Evolutionary conservation across 2,888 invertebrate genomes (phyloP), one percentile per base, ranked within the genome.

Genomic region (Lasioglossum lativentre): DNA sequence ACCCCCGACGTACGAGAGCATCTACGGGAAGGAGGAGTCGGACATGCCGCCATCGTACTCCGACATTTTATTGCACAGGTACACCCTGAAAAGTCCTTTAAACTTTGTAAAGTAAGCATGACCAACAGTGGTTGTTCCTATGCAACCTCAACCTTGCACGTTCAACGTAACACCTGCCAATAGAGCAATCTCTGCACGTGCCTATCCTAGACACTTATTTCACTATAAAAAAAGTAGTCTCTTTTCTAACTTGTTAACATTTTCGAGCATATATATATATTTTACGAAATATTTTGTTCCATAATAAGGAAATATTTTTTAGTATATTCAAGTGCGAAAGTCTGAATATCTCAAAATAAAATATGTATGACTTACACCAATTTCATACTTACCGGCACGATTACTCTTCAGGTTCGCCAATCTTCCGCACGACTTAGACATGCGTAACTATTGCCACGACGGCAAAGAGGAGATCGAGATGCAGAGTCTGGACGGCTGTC

Each of bases 1-100:
- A 4, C 96, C 96, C 0, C 96, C 96, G 0, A 95, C 96, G 0
- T 96, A 96, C 90, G 96, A 96, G 75, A 96, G 96, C 84, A 96
- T 96, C 80, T 96, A 96, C 86, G 96, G 96, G 5, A 94, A 94
- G 75, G 94, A 94, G 19, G 94, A 94, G 16, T 89, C 90, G 2
- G 94, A 93, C 1, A 93, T 94, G 93, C 94, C 94, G 4, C 94
- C 94, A 1, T 94, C 94, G 12, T 94, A 94, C 75, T 94, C 94
- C 2, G 94, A 94, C 52, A 94, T 94, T 80, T 83, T 94, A 14
- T 88, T 94, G 16, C 94, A 94, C 86, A 94, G 94, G 94, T 94
- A 52, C 19, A 38, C 10, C 8, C 30, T 19, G 14, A 19, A 16
- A 6, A 63, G 16, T 3, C 30, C 63, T 19, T 30, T 30, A 6